These are phyloP conservation scores for Theonella swinhoei DNA, from an alignment of 37 sponge, comb jelly and placozoan genomes.

Conservation along the genomic window DNA sequence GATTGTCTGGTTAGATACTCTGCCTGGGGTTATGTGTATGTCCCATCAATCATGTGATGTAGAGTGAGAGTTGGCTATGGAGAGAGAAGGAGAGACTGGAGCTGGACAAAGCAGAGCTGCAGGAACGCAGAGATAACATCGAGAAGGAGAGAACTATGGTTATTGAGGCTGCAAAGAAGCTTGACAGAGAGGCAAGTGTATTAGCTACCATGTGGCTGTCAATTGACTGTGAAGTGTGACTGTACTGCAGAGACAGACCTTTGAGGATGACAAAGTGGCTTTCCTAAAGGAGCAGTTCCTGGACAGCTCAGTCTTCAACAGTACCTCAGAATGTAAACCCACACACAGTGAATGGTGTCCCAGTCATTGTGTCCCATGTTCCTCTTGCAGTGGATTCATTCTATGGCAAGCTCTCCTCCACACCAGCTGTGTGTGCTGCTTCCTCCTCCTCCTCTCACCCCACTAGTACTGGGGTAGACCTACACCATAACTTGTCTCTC, in stretches of 20 bases:
- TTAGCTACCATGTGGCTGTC: too few relatives aligned
- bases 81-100: slow-evolving; percentile 6
- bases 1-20: neutral
- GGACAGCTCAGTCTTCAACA: slow-evolving; percentile 28
- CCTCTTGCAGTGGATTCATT: slow-evolving; percentile 10
- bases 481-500: slow-evolving; percentile 32
- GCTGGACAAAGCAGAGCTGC: neutral
- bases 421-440: neutral
- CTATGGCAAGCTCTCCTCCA: neutral
- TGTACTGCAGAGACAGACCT: neutral
- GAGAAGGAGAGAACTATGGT: neutral
- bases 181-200: neutral
- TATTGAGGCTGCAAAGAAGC: neutral
- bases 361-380: too few relatives aligned
- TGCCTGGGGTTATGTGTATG: neutral
- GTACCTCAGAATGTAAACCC: neutral
- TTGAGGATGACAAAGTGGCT: neutral
- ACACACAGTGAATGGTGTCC: neutral
- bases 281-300: slow-evolving; percentile 48
- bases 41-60: neutral
- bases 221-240: neutral
- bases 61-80: slow-evolving; percentile 41
- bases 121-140: neutral
- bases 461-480: slow-evolving; percentile 2
- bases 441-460: neutral